Evolutionary conservation across 2,797 vertebrate genomes (phyloP), one percentile per base, ranked within the genome.

Genomic region (Ataeniobius toweri): DNA sequence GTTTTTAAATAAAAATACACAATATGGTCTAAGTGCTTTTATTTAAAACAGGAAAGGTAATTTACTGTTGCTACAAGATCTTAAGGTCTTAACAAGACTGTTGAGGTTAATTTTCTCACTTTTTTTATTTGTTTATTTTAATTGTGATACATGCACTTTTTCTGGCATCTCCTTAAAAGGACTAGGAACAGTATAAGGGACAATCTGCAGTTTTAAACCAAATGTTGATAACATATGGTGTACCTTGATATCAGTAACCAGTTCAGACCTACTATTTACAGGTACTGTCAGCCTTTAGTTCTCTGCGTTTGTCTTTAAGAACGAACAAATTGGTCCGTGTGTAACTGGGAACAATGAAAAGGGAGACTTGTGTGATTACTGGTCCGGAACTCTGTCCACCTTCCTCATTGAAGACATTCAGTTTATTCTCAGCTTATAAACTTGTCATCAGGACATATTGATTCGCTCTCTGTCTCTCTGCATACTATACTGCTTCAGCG

Each of bases 401-500:
- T 20, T 61, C 26, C 8, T 39, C 16, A 26, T 39, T 28, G 5
- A 24, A 36, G 48, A 39, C 26, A 36, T 10, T 28, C 50, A 69
- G 24, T 20, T 65, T 69, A 28, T 10, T 31, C 14, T n/a, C 51
- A 39, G 3, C 28, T 4, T n/a, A 18, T 26, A 22, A 59, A 39
- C 31, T 20, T 0, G 41, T 48, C 53, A 77, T 93, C 86, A 93
- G 26, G 96, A 95, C 88, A 91, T 90, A 28, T 93, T 87, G 69
- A 89, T 39, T 22, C 85, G 86, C 71, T 96, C 93, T 82, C 84
- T 91, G 79, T 91, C 85, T 74, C 90, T 89, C 69, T 94, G 95
- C 74, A 83, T 83, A 14, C 86, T 61, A 28, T 92, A 96, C 84
- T 93, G 94, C 84, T 96, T 96, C 83, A 96, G 78, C 0, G 94